phyloP scores from a whole-genome alignment of 1,140 invertebrate species.

The Cherax quadricarinatus region DNA sequence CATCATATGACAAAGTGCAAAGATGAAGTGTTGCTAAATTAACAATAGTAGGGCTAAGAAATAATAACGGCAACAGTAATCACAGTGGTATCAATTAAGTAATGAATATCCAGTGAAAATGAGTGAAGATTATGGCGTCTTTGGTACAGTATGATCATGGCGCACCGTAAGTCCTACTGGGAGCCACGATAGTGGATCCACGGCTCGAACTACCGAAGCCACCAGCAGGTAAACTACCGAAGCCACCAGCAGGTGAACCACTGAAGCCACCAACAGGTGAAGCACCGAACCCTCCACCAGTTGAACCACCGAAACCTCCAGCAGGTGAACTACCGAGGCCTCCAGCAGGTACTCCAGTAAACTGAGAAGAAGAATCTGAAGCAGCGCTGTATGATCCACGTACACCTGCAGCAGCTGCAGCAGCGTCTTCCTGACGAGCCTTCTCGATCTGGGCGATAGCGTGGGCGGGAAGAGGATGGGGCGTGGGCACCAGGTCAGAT shows the following conservation, averaged over 20 bases:
- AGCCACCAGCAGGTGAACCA: not conserved
- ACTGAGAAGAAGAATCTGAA: not conserved
- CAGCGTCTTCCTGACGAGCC: conserved; percentile 25
- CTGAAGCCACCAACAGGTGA: not conserved
- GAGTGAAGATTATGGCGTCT: too few relatives aligned
- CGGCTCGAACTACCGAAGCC: not conserved
- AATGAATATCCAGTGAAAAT: too few relatives aligned
- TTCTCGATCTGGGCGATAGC: conserved; percentile 32
- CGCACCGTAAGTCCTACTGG: too few relatives aligned
- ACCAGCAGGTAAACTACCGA: not conserved
- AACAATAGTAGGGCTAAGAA: too few relatives aligned
- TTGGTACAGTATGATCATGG: too few relatives aligned
- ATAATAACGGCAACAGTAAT: too few relatives aligned
- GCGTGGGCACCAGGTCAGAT: not conserved
- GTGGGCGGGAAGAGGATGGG: conserved; percentile 17
- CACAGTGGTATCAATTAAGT: too few relatives aligned
- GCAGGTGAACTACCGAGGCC: conserved; percentile 9
- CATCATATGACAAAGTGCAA: too few relatives aligned
- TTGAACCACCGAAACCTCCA: conserved; percentile 18
- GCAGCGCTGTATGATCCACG: not conserved
- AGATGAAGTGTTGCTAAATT: too few relatives aligned
- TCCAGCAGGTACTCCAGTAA: not conserved
- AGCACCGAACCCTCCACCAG: conserved; percentile 13
- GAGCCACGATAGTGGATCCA: too few relatives aligned
- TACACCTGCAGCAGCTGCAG: not conserved